Evolutionary conservation across 2,797 vertebrate species (phyloP).

Genomic region (Tokudaia tokunoshimensis): DNA sequence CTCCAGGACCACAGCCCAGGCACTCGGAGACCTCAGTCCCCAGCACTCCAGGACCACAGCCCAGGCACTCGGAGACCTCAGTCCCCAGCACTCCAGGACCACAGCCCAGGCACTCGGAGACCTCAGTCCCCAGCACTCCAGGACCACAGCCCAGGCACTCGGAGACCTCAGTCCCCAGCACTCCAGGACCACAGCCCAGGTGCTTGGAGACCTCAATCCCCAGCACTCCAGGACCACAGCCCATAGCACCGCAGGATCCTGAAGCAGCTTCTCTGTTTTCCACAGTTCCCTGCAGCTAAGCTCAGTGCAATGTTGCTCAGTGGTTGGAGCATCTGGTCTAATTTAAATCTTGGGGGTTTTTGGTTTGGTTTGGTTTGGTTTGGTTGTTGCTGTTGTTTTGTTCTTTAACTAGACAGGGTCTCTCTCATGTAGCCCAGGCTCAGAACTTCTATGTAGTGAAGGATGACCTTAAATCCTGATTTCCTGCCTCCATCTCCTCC

Average conservation of each 20-base stretch:
- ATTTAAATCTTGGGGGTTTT: background rate
- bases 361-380: background rate
- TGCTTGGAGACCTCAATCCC: too few species aligned
- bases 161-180: background rate
- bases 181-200: background rate
- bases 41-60: background rate
- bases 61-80: too few species aligned
- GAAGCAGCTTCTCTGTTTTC: accelerated
- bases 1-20: background rate
- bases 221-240: too few species aligned
- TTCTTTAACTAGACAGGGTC: background rate
- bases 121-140: background rate
- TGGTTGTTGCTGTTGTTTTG: background rate
- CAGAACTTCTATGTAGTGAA: background rate
- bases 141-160: background rate
- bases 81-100: background rate
- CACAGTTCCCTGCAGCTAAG: background rate
- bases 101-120: too few species aligned
- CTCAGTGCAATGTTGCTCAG: accelerated
- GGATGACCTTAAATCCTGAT: background rate
- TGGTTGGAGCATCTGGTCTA: background rate
- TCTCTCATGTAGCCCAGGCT: background rate
- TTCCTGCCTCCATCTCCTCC: background rate
- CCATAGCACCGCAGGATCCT: background rate
- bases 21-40: too few species aligned